Evolutionary conservation across 2,888 invertebrate species (phyloP), one percentile per base, ranked within the genome.

Genomic region (Deilephila elpenor): DNA sequence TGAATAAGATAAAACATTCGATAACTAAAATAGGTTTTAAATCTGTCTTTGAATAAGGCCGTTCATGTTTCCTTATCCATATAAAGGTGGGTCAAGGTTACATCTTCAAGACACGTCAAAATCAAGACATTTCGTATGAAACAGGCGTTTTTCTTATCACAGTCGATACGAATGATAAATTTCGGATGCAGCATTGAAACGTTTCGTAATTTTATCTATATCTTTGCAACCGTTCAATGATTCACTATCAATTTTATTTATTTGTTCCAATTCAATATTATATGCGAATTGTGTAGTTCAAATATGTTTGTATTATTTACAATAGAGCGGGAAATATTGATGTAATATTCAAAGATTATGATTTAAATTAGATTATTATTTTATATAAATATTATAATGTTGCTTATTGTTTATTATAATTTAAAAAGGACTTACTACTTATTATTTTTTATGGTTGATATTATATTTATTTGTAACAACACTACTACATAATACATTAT

Each of bases 101-200:
- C 0, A 56, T 1, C n/a, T n/a, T n/a, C 17, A 56, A 29, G 3
- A 60, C 29, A 61, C 2, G 0, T 32, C 29, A 17, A 11, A 5
- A 61, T 8, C 20, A 37, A 37, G 20, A 37, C 20, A 64, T 44
- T 17, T 51, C 5, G 51, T 67, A 67, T 67, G 67, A 51, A 67
- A 67, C 44, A 6, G 7, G 8, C 44, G 5, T 51, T 59, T 67
- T 64, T 73, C 37, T 37, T 37, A 64, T 56, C 72, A 25, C n/a
- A 59, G 71, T 20, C 20, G 44, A 71, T 37, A 34, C 59, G 34
- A 34, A 8, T 64, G 73, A 74, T 74, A 74, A 73, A 74, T 71
- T 37, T 79, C 59, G 59, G 74, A 78, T 78, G 84, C 79, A 86
- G 75, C 83, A 84, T 86, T 84, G 83, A 83, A 82, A 79, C 76